These are phyloP conservation scores for Tychaedon coryphoeus DNA, from an alignment of 2,113 vertebrate species.

Conservation along the genomic window DNA sequence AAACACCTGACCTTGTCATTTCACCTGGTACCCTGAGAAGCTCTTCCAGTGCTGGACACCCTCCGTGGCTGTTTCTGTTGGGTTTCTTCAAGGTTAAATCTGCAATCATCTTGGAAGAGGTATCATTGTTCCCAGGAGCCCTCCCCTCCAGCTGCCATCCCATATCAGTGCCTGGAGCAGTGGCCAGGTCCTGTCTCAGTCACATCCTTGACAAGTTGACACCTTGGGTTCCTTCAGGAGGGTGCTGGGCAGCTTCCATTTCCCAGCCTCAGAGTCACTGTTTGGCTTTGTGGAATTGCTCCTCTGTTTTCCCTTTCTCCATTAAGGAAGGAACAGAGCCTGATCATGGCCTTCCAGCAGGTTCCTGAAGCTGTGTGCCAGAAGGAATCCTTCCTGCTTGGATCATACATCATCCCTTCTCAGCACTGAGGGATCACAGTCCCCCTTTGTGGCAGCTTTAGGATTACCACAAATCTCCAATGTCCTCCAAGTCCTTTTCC, in stretches of 20 bases:
- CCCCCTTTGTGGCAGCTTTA: neutral
- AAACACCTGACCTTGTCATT: neutral
- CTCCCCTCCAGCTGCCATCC: neutral
- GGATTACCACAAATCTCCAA: fast-evolving
- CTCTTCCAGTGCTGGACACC: neutral
- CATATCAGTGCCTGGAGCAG: neutral
- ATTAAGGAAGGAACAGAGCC: neutral
- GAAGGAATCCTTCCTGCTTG: neutral
- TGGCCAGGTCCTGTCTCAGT: neutral
- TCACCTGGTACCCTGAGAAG: neutral
- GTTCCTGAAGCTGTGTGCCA: neutral
- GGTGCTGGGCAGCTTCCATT: fast-evolving
- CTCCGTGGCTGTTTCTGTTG: neutral
- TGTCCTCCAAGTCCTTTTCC: neutral
- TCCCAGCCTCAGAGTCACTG: neutral
- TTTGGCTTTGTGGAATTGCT: neutral
- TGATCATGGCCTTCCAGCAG: neutral
- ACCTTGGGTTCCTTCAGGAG: neutral
- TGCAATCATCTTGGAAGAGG: neutral
- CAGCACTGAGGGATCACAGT: fast-evolving
- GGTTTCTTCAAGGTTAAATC: neutral
- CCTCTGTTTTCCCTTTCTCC: neutral
- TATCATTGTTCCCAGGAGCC: fast-evolving
- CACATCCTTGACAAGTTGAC: fast-evolving
- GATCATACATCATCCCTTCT: neutral